Evolutionary conservation across 2,888 invertebrate genomes (phyloP).

Genomic region (Ramazzottius varieornatus): DNA sequence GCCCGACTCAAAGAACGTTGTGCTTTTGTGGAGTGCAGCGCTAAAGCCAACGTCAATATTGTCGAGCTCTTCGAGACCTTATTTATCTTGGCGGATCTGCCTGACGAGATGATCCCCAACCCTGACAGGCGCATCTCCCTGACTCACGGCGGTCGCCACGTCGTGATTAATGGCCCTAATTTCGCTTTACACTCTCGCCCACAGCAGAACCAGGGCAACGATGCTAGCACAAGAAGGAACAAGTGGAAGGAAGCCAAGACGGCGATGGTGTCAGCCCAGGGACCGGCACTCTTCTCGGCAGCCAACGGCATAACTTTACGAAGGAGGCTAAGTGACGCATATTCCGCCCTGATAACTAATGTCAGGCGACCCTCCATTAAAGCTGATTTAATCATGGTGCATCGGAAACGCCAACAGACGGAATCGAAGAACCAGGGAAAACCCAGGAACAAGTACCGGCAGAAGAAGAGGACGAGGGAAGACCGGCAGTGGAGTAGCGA

Average conservation of each 20-base stretch:
- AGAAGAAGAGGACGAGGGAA: too few species aligned
- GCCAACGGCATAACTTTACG: constrained; percentile 40
- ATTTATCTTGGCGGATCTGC: constrained; percentile 52
- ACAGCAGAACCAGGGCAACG: not conserved
- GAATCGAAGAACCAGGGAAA: too few species aligned
- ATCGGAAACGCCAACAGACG: constrained; percentile 31
- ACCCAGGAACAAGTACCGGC: too few species aligned
- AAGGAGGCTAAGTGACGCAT: constrained; percentile 53
- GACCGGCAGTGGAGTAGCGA: too few species aligned
- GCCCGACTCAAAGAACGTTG: not conserved
- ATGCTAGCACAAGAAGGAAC: not conserved
- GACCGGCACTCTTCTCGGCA: not conserved
- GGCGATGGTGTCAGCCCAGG: not conserved
- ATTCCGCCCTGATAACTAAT: constrained; percentile 64
- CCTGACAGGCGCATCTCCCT: not conserved
- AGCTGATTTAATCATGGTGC: constrained; percentile 62
- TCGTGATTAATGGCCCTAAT: too few species aligned
- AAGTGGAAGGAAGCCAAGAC: not conserved
- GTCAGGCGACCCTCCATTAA: constrained; percentile 59
- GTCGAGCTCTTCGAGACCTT: constrained; percentile 59
- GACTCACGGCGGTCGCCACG: not conserved
- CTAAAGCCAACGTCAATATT: constrained; percentile 49
- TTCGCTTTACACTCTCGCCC: too few species aligned
- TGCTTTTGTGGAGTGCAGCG: constrained; percentile 48
- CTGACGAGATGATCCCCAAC: constrained; percentile 54